Conservation (phyloP, 2,888 invertebrate genomes). For the Teleogryllus oceanicus region DNA sequence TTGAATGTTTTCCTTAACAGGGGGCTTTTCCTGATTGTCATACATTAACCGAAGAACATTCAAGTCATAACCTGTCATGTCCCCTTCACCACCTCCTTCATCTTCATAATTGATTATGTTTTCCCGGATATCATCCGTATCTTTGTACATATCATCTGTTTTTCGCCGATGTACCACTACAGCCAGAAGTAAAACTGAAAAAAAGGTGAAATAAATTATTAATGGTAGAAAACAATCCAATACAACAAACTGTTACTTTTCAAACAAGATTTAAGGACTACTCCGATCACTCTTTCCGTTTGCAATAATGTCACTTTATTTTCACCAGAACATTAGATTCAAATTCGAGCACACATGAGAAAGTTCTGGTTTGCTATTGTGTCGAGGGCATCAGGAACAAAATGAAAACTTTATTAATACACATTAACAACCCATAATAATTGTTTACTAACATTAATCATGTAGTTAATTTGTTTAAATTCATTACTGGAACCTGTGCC, state of each 20-base stretch:
- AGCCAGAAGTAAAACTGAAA: conserved; percentile 75
- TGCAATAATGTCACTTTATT: background rate
- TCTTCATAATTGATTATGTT: conserved; percentile 97
- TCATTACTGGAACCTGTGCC: too few species aligned
- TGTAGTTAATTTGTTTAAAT: too few species aligned
- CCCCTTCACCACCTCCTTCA: conserved; percentile 97
- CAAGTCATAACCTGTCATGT: conserved; percentile 84
- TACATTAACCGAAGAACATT: conserved; percentile 70
- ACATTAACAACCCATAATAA: too few species aligned
- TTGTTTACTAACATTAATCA: too few species aligned
- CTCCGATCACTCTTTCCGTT: background rate
- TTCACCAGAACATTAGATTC: background rate
- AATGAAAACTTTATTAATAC: too few species aligned
- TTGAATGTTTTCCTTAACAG: conserved; percentile 44
- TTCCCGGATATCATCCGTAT: conserved; percentile 93
- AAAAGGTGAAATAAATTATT: conserved; percentile 36
- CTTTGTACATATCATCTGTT: conserved; percentile 82
- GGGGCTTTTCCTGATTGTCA: conserved; percentile 42
- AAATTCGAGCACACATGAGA: too few species aligned
- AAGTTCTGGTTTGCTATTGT: too few species aligned
- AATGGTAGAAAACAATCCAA: conserved; percentile 23
- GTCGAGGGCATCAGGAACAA: too few species aligned
- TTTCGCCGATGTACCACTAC: conserved; percentile 85
- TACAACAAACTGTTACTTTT: conserved; percentile 19
- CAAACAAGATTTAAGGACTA: too few species aligned